phyloP scores from a whole-genome alignment of 2,797 vertebrate genomes.

The Muscicapa striata region DNA sequence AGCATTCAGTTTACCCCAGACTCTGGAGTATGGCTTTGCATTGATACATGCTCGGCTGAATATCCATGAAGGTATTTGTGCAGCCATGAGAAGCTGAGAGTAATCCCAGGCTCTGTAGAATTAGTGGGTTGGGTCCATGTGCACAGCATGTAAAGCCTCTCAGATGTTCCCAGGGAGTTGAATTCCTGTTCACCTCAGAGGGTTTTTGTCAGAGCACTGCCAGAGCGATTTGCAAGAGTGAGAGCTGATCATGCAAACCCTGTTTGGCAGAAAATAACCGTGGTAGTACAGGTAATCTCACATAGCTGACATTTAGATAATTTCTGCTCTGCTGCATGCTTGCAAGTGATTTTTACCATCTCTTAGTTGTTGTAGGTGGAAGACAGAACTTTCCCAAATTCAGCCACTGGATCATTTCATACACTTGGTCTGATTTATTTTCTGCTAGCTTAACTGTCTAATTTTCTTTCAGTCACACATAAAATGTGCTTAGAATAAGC shows the following conservation, averaged over 20 bases:
- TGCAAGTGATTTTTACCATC: neutral
- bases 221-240: neutral
- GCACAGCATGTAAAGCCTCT: neutral
- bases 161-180: neutral
- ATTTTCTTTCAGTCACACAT: neutral
- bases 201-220: neutral
- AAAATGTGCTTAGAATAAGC: neutral
- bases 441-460: neutral
- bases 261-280: neutral
- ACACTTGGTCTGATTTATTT: neutral
- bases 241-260: neutral
- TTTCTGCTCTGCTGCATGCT: neutral
- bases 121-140: neutral
- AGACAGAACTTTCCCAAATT: neutral
- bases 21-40: neutral
- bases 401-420: neutral
- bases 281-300: neutral
- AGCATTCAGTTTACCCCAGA: neutral
- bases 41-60: neutral
- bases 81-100: neutral
- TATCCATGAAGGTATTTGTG: neutral
- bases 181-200: neutral
- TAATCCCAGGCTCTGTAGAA: neutral
- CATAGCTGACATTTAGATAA: neutral
- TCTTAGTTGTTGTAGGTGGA: neutral